phyloP scores from a whole-genome alignment of 2,888 invertebrate species.

The Troides aeacus region DNA sequence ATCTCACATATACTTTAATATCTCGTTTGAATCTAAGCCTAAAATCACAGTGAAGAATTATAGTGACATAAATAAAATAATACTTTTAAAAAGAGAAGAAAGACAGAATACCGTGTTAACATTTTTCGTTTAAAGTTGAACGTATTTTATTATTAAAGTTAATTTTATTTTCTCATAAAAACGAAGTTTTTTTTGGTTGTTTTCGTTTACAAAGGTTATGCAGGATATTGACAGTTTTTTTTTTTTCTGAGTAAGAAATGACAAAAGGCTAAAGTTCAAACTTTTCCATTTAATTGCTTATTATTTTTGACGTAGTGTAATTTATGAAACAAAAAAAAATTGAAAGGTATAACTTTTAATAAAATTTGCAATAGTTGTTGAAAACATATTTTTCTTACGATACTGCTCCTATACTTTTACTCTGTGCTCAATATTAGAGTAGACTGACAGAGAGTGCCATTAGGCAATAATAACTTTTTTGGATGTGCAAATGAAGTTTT shows the following conservation, averaged over 20 bases:
- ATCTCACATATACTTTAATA: slow-evolving; percentile 36
- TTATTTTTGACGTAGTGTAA: no score
- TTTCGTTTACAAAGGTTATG: not conserved
- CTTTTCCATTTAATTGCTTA: not conserved
- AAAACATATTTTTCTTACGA: no score
- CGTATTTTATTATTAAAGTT: not conserved
- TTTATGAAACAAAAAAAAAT: no score
- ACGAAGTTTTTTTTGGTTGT: not conserved
- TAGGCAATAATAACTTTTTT: no score
- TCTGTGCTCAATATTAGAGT: no score
- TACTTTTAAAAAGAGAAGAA: not conserved
- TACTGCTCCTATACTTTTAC: no score
- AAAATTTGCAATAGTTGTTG: no score
- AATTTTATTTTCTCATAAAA: not conserved
- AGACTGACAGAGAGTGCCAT: no score
- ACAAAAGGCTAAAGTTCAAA: not conserved
- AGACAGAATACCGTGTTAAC: slow-evolving; percentile 32
- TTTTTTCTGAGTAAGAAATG: not conserved
- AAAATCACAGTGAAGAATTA: slow-evolving; percentile 24
- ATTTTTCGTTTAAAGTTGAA: slow-evolving; percentile 15
- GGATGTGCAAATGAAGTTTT: no score
- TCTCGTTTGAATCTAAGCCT: slow-evolving; percentile 39
- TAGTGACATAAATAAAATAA: not conserved
- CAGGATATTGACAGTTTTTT: not conserved
- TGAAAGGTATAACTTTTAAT: no score